Evolutionary conservation across 2,113 vertebrate species (phyloP), one percentile per base, ranked within the genome.

Genomic region (Actenoides lindsayi): DNA sequence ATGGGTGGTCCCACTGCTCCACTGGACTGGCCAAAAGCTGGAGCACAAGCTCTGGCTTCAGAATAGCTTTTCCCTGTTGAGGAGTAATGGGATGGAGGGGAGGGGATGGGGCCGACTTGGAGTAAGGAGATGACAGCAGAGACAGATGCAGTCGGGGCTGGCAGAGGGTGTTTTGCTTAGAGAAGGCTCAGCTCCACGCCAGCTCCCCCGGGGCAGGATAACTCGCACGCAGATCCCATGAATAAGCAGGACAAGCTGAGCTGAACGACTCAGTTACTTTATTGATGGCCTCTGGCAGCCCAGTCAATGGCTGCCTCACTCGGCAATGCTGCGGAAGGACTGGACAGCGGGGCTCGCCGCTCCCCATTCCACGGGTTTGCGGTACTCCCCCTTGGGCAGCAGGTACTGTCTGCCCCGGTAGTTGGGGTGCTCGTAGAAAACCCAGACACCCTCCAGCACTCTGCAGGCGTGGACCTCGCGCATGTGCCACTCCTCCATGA

Each of bases 351-450:
- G 98, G 54, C 98, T 98, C 15, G 94, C 94, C 1, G 99, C 99
- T 0, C 99, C 99, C 99, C 99, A 99, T 44, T 99, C 99, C 4
- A 97, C 97, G 2, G 98, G 98, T 87, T 99, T 99, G 89, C 98
- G 98, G 97, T 99, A 99, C 25, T 99, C 99, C 13, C 99, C 99
- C 95, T 99, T 99, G 96, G 99, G 98, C 97, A 99, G 98, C 95
- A 99, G 97, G 97, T 99, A 99, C 98, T 99, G 99, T 82, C 98
- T 97, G 39, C 99, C 99, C 1, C 97, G 98, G 98, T 99, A 99
- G 97, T 99, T 99, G 92, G 99, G 98, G 4, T 99, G 98, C 97
- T 99, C 99, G 1, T 99, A 99, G 98, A 99, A 99, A 83, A 99
- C 97, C 99, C 99, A 99, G 96, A 97, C 98, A 2, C 99, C 99